phyloP scores from a whole-genome alignment of 2,113 vertebrate species.

The Urocynchramus pylzowi region DNA sequence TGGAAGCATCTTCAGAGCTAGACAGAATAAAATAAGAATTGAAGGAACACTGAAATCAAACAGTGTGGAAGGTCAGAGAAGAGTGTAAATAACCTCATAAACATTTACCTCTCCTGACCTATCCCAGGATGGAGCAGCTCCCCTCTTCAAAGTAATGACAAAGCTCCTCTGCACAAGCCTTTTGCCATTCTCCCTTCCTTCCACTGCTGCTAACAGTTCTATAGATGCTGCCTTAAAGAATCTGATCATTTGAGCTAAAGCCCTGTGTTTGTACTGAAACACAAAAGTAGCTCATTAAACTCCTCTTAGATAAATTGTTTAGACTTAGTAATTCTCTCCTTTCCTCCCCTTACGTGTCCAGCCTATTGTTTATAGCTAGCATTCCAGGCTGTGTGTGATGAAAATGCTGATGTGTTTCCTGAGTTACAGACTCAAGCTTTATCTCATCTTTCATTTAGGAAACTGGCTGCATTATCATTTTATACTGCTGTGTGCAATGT shows the following conservation, averaged over 20 bases:
- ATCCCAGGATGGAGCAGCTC: neutral
- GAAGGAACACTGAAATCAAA: neutral
- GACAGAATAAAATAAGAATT: neutral
- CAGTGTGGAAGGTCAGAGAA: neutral
- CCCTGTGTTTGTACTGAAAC: neutral
- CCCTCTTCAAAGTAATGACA: neutral
- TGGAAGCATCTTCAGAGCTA: neutral
- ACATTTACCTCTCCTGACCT: neutral
- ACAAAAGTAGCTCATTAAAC: conserved; percentile 28
- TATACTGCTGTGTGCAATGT: conserved; percentile 35
- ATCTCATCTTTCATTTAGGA: conserved; percentile 59
- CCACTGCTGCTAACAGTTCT: neutral
- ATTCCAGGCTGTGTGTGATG: conserved; percentile 26
- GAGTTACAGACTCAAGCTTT: conserved; percentile 41
- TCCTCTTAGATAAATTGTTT: conserved; percentile 53
- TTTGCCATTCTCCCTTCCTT: neutral
- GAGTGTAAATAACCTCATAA: neutral
- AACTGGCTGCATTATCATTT: conserved; percentile 48
- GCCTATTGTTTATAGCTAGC: conserved; percentile 44
- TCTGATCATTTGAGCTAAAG: neutral
- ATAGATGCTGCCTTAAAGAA: neutral
- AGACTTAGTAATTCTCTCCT: conserved; percentile 33
- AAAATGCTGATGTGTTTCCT: conserved; percentile 66
- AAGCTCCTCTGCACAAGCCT: neutral
- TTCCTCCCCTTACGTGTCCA: conserved; percentile 17